Evolutionary conservation across 2,113 vertebrate species (phyloP).

Genomic region (Actenoides hombroni): DNA sequence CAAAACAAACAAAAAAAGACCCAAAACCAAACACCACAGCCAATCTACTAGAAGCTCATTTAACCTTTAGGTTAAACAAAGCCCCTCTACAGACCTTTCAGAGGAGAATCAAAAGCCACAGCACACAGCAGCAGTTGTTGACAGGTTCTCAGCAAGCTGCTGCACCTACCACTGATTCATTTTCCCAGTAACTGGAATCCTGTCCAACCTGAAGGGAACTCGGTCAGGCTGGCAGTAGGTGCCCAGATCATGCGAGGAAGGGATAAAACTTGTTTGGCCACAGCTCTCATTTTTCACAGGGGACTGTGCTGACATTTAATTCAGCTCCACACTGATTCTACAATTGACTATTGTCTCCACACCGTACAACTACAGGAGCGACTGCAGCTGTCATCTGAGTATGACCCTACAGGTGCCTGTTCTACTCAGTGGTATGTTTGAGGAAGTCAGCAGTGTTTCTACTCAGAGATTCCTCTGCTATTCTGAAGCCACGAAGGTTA

Average conservation of each 20-base stretch:
- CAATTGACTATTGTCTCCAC: background rate
- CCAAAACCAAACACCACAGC: background rate
- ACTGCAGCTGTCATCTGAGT: accelerated
- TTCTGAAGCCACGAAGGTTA: background rate
- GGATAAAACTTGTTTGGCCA: background rate
- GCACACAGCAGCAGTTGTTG: background rate
- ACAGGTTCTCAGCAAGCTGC: background rate
- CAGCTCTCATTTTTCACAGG: background rate
- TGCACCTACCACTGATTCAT: background rate
- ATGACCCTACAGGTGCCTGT: background rate
- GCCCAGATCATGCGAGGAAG: background rate
- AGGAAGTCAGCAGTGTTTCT: background rate
- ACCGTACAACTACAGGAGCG: background rate
- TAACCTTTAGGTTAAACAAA: background rate
- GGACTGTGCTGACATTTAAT: background rate
- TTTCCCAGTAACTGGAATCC: background rate
- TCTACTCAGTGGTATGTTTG: background rate
- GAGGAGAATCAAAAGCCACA: background rate
- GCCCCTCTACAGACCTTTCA: background rate
- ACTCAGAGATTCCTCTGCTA: background rate
- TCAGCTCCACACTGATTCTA: background rate
- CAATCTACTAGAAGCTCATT: background rate
- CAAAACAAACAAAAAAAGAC: background rate
- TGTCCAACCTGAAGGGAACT: background rate
- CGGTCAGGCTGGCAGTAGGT: background rate